Base-by-base conservation (phyloP, 53 echinoderm and acorn worm genomes). In the Antedon mediterranea region DNA sequence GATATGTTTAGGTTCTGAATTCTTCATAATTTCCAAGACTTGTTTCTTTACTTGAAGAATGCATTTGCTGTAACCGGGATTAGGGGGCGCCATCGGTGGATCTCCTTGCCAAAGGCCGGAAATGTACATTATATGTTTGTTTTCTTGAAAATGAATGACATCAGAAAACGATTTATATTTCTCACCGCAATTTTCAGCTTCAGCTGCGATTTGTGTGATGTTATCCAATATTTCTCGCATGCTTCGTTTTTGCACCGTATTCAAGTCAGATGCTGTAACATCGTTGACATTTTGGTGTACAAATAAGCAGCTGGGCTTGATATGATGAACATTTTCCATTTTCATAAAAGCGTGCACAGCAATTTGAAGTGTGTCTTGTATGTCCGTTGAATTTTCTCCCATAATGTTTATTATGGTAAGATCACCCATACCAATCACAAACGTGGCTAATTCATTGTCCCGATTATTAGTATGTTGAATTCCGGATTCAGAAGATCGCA, bases 21-120 rank as follows among this genome's bases (percentile, higher is more conserved):
- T 3, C 57, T 18, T 8, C 15, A 57, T 9, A 57, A 23, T 57
- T 57, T 57, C 15, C 23, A 57, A 18, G 57, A 57, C 23, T 26
- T 57, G 57, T 23, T 23, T 57, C 20, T 18, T 57, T 15, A 57
- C 23, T 57, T 23, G 57, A 57, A 8, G 57, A 57, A 57, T 57
- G 23, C 57, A 57, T 57, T 57, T 23, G 23, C 86, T 78, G 74
- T 86, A 86, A 43, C 82, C 78, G 78, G 86, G 86, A 74, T 86
- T 86, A 20, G 86, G 81, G 32, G 81, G 82, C 3, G 86, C 86
- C 86, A 85, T 85, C 18, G 86, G 86, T 72, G 86, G 86, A 72
- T 81, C 33, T 18, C 86, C 86, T 31, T 85, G 72, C 86, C 86
- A 85, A 0, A 85, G 81, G 72, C 81, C 81, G 73, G 85, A 85